phyloP scores from a whole-genome alignment of 2,888 invertebrate genomes.

The Petrolisthes cinctipes region DNA sequence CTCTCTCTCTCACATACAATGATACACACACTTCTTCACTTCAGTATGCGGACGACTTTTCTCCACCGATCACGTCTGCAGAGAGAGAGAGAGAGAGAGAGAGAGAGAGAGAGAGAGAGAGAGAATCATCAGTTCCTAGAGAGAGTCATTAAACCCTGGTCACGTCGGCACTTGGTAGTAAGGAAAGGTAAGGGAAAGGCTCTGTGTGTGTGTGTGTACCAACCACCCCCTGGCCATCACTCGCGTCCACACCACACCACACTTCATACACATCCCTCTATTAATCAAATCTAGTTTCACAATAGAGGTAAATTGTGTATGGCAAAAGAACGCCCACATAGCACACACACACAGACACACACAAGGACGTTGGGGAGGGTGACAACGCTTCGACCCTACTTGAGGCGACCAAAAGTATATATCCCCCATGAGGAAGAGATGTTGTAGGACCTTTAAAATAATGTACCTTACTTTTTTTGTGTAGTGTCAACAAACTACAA shows the following conservation, averaged over 20 bases:
- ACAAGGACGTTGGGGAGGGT: neutral
- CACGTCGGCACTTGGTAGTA: neutral
- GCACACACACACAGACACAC: neutral
- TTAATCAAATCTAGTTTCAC: neutral
- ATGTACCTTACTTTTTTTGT: neutral
- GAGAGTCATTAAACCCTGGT: neutral
- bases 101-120: neutral
- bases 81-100: neutral
- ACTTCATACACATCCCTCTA: neutral
- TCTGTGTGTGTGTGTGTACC: constrained; percentile 24
- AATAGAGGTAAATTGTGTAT: too few species aligned
- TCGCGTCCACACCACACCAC: neutral
- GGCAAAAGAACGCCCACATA: neutral
- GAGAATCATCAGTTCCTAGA: neutral
- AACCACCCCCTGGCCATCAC: neutral
- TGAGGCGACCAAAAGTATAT: neutral
- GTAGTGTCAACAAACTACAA: too few species aligned
- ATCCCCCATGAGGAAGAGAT: neutral
- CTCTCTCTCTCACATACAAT: neutral
- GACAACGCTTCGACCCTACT: neutral
- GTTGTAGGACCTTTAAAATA: neutral
- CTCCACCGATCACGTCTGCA: neutral
- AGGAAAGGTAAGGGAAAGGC: neutral
- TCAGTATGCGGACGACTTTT: neutral
- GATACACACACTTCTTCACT: neutral